Conservation (phyloP, 1,140 invertebrate species). For the Caerostris extrusa region DNA sequence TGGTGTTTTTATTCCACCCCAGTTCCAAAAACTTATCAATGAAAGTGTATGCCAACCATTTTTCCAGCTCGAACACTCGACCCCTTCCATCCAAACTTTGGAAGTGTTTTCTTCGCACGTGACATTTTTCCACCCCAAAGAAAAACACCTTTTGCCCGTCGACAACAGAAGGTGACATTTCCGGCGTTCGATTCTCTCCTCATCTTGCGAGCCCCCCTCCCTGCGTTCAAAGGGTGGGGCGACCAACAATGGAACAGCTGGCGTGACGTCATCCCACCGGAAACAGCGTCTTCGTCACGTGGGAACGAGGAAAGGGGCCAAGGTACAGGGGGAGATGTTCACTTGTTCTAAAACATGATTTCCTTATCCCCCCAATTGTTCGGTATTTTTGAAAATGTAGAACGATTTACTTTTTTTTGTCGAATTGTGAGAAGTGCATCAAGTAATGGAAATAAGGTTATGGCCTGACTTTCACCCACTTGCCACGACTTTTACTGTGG, state of each 20-base stretch:
- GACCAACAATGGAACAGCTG: slow-evolving; percentile 64
- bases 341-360: slow-evolving; percentile 35
- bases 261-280: slow-evolving; percentile 65
- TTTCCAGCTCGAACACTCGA: background rate
- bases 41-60: background rate
- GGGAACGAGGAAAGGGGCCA: slow-evolving; percentile 51
- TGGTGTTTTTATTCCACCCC: too few relatives aligned
- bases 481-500: background rate
- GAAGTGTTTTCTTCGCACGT: background rate
- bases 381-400: background rate
- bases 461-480: background rate
- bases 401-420: background rate
- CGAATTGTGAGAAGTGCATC: background rate
- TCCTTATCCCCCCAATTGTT: background rate
- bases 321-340: slow-evolving; percentile 48
- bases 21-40: background rate
- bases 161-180: slow-evolving; percentile 65
- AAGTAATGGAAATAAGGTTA: background rate
- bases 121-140: background rate
- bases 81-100: background rate
- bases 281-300: slow-evolving; percentile 64
- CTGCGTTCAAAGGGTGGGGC: background rate
- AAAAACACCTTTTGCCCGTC: slow-evolving; percentile 25
- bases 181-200: slow-evolving; percentile 37
- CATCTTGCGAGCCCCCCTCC: background rate